Evolutionary conservation across 2,888 invertebrate species (phyloP).

Genomic region (Eristalinus aeneus): DNA sequence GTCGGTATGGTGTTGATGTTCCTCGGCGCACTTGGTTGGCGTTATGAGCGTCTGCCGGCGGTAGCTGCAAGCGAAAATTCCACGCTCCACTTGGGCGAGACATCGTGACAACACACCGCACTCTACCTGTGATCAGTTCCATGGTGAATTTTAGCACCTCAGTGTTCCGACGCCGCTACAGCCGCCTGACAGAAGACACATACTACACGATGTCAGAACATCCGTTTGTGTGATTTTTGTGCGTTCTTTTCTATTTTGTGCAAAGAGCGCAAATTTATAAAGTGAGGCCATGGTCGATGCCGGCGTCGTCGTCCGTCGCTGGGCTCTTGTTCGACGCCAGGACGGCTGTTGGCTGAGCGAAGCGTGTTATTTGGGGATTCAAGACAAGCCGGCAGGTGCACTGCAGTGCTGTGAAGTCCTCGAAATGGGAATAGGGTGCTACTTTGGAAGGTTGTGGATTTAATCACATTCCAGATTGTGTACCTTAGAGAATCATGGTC

Average conservation of each 20-base stretch:
- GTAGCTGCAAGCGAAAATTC: conserved; percentile 41
- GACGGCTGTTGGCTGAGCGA: conserved; percentile 48
- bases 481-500: too few species aligned
- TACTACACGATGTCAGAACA: conserved; percentile 63
- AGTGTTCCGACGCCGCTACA: conserved; percentile 46
- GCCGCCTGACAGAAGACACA: conserved; percentile 36
- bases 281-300: conserved; percentile 66
- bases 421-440: conserved; percentile 28
- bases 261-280: conserved; percentile 47
- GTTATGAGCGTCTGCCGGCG: not conserved
- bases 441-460: not conserved
- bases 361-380: conserved; percentile 21
- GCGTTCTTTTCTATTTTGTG: too few species aligned
- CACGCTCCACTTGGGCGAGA: conserved; percentile 66
- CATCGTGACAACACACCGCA: conserved; percentile 58
- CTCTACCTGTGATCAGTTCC: conserved; percentile 53
- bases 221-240: conserved; percentile 22
- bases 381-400: conserved; percentile 57
- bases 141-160: conserved; percentile 64
- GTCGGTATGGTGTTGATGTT: not conserved
- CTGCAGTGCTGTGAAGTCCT: not conserved
- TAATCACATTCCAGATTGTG: not conserved
- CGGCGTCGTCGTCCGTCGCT: not conserved
- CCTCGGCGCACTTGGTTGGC: conserved; percentile 31
- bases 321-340: conserved; percentile 36